phyloP scores from a whole-genome alignment of 2,888 invertebrate genomes.

The Odontothrips loti region DNA sequence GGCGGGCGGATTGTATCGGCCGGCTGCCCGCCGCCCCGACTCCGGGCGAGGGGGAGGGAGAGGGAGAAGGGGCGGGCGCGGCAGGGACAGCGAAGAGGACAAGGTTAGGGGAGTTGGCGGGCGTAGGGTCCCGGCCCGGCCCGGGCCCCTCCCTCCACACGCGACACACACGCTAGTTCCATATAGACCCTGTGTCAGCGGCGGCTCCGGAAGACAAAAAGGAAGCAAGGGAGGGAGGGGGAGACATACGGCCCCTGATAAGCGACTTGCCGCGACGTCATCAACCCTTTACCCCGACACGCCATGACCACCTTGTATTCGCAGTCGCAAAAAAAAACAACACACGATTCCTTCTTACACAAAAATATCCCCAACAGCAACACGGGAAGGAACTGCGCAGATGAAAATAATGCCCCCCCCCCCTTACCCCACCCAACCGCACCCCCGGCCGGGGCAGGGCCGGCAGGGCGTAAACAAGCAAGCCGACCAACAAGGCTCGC shows the following conservation, averaged over 20 bases:
- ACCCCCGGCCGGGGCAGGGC: background rate
- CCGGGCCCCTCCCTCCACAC: no score
- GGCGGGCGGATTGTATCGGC: background rate
- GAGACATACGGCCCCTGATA: background rate
- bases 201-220: background rate
- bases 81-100: background rate
- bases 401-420: background rate
- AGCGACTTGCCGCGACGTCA: background rate
- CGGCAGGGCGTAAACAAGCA: background rate
- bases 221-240: slow-evolving; percentile 18
- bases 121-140: no score
- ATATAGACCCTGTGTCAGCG: no score
- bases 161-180: no score
- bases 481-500: no score
- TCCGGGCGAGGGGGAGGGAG: no score
- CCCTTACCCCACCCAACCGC: background rate
- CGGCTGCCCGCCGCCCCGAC: no score
- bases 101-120: no score
- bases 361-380: background rate
- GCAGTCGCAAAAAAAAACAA: no score
- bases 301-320: no score
- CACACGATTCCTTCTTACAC: no score
- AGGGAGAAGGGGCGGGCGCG: background rate
- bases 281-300: no score
- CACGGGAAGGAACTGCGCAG: background rate